These are phyloP conservation scores for Epizoanthus ramosus DNA, from an alignment of 92 coral and sea anemone genomes.

Conservation along the genomic window DNA sequence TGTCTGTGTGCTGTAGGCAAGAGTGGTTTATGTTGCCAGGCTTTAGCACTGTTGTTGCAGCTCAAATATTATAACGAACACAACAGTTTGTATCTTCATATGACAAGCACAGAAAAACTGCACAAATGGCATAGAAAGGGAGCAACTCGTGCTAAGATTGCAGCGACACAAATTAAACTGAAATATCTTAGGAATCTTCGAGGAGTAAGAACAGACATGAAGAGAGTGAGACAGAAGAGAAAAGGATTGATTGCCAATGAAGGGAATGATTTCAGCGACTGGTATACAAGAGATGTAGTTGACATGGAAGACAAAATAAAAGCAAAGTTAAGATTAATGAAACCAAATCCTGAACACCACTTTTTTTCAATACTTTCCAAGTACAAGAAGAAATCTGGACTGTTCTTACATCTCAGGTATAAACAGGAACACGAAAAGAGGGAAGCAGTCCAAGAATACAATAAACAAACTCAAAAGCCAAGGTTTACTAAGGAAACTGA, in stretches of 20 bases:
- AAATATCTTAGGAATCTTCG: constrained; percentile 43
- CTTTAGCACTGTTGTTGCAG: constrained; percentile 13
- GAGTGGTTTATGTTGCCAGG: constrained; percentile 24
- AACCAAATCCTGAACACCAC: too few species aligned
- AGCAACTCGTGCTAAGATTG: neutral
- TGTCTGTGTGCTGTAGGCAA: constrained; percentile 11
- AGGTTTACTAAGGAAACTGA: constrained; percentile 24
- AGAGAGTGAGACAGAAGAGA: constrained; percentile 9
- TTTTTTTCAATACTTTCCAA: too few species aligned
- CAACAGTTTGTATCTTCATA: constrained; percentile 7
- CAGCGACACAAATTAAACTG: constrained; percentile 48
- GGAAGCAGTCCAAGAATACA: too few species aligned
- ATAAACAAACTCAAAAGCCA: constrained; percentile 25
- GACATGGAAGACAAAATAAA: constrained; percentile 34
- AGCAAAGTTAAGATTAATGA: too few species aligned
- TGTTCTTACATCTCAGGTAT: too few species aligned
- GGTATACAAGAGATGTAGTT: constrained; percentile 40
- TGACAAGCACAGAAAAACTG: constrained; percentile 13
- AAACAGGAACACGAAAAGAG: too few species aligned
- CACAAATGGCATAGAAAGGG: constrained; percentile 44
- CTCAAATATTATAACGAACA: neutral
- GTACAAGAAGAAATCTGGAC: constrained; percentile 36
- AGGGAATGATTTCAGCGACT: constrained; percentile 37
- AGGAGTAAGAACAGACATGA: constrained; percentile 46
- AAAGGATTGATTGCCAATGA: neutral